A percentile compares a stretch with the other conserved stretches of the same genome.
Evolutionary conservation across 2,797 vertebrate species (phyloP).

Genomic region (Sus cebifrons): DNA sequence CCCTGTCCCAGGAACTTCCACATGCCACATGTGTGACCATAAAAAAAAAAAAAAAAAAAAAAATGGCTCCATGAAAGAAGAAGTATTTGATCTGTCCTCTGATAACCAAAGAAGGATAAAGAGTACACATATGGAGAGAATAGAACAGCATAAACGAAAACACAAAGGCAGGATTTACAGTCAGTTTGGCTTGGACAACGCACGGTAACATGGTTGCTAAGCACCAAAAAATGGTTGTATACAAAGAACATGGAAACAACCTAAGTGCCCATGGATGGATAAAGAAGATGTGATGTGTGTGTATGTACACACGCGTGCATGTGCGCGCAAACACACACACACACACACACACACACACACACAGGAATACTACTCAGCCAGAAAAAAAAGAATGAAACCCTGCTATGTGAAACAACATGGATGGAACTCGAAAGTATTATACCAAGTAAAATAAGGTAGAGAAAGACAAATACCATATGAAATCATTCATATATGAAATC

Average conservation of each 20-base stretch:
- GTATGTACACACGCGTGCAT: neutral
- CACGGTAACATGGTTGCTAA: neutral
- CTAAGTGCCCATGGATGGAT: neutral
- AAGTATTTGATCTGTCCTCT: constrained; percentile 18
- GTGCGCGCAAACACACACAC: too few species aligned
- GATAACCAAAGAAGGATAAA: neutral
- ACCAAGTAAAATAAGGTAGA: neutral
- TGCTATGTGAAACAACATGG: neutral
- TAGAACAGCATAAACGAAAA: neutral
- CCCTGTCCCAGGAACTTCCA: too few species aligned
- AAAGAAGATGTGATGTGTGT: neutral
- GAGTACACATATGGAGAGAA: neutral
- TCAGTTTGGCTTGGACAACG: neutral
- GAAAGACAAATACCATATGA: neutral
- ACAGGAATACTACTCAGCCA: neutral
- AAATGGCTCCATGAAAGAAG: neutral
- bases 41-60: too few species aligned
- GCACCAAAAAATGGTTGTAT: neutral
- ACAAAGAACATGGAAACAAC: neutral
- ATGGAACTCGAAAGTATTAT: neutral
- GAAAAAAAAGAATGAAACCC: neutral
- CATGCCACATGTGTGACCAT: too few species aligned
- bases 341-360: too few species aligned
- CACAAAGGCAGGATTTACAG: neutral
- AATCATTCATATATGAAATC: neutral